phyloP scores from a whole-genome alignment of 1,140 invertebrate species.

The Brachionus calyciflorus region DNA sequence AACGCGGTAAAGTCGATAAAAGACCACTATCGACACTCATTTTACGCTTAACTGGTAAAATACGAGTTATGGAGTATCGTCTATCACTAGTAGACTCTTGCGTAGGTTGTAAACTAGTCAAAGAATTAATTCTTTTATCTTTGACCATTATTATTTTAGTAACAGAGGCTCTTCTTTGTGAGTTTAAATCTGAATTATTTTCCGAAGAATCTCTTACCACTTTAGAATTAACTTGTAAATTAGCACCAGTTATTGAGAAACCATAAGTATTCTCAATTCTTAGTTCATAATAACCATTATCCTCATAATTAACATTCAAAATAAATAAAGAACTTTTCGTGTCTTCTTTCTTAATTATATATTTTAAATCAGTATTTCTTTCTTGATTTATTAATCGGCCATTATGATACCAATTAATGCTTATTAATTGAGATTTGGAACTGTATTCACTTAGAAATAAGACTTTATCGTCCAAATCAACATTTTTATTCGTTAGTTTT shows the following conservation, averaged over 20 bases:
- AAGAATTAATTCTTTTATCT: neutral
- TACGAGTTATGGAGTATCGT: slow-evolving; percentile 12
- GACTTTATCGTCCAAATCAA: neutral
- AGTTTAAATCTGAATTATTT: neutral
- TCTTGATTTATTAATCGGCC: neutral
- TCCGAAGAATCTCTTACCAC: neutral
- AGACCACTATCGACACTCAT: slow-evolving; percentile 1
- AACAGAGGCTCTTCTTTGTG: neutral
- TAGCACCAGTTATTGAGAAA: neutral
- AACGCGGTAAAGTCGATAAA: neutral
- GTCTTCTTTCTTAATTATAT: neutral
- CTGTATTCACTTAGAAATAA: neutral
- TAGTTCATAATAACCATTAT: slow-evolving; percentile 2
- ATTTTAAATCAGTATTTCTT: neutral
- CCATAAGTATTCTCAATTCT: slow-evolving; percentile 10
- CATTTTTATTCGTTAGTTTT: neutral
- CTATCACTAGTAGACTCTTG: neutral
- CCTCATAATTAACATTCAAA: neutral
- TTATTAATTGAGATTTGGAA: neutral
- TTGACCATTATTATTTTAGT: slow-evolving; percentile 17
- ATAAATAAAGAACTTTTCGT: neutral
- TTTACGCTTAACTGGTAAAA: slow-evolving; percentile 24
- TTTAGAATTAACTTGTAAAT: neutral
- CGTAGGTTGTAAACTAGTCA: neutral
- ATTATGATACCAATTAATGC: slow-evolving; percentile 40